Conservation (phyloP, 2,888 invertebrate genomes). For the Sphaerophoria rueppellii region DNA sequence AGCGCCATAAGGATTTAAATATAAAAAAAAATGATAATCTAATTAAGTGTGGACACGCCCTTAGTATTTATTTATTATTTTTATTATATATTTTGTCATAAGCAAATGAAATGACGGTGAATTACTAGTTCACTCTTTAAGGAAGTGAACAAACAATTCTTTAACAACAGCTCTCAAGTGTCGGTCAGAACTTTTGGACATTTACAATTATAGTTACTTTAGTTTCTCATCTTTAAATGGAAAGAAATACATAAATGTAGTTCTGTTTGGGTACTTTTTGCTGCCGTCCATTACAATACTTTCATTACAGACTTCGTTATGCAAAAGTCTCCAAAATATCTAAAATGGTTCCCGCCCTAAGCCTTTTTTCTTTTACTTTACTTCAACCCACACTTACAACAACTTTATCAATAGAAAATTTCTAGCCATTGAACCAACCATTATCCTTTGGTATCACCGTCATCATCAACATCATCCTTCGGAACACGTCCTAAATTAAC, state of each 20-base stretch:
- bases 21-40: conserved; percentile 24
- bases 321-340: conserved; percentile 41
- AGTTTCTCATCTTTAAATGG: too few relatives aligned
- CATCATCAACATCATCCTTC: conserved; percentile 58
- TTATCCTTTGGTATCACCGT: conserved; percentile 26
- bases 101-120: too few relatives aligned
- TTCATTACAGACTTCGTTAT: conserved; percentile 53
- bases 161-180: too few relatives aligned
- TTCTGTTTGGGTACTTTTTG: too few relatives aligned
- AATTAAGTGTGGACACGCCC: conserved; percentile 39
- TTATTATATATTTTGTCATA: too few relatives aligned
- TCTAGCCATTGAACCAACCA: conserved; percentile 41
- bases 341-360: conserved; percentile 33
- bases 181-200: too few relatives aligned
- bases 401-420: conserved; percentile 41
- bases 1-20: conserved; percentile 5
- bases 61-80: too few relatives aligned
- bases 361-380: background rate
- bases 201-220: too few relatives aligned
- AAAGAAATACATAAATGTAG: too few relatives aligned
- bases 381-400: background rate
- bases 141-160: too few relatives aligned
- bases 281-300: conserved; percentile 67
- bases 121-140: too few relatives aligned
- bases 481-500: conserved; percentile 71